Conservation (phyloP, 2,113 vertebrate species). For the Ammospiza caudacuta region DNA sequence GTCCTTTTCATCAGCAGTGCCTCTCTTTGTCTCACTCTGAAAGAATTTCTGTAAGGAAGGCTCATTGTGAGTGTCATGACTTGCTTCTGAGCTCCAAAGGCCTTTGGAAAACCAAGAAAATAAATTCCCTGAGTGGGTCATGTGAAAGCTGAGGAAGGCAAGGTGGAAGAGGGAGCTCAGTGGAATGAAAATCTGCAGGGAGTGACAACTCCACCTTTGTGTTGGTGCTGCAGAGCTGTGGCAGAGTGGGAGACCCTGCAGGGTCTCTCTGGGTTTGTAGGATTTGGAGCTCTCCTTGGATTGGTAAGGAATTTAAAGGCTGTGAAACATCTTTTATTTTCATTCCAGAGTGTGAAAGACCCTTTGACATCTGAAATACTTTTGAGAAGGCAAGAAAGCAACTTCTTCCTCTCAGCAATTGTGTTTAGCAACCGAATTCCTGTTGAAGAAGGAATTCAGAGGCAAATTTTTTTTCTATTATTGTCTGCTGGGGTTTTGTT, state of each 20-base stretch:
- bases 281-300: neutral
- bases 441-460: slow-evolving; percentile 13
- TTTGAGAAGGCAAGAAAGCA: neutral
- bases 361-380: neutral
- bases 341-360: neutral
- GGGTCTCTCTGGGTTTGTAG: neutral
- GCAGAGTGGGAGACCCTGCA: neutral
- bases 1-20: neutral
- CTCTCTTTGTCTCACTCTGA: neutral
- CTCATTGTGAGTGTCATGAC: neutral
- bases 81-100: neutral
- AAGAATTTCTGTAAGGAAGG: neutral
- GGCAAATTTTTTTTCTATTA: neutral
- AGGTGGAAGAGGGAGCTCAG: rapidly evolving
- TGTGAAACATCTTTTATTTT: neutral
- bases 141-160: neutral
- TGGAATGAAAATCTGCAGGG: neutral
- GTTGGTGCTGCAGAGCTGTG: neutral
- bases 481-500: neutral
- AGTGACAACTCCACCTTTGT: neutral
- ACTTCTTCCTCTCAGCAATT: slow-evolving; percentile 10
- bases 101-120: neutral
- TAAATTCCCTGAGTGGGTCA: neutral
- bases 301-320: neutral
- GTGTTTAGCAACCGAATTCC: neutral